Conservation (phyloP, 64 coral and sea anemone genomes). For the Actinia tenebrosa region DNA sequence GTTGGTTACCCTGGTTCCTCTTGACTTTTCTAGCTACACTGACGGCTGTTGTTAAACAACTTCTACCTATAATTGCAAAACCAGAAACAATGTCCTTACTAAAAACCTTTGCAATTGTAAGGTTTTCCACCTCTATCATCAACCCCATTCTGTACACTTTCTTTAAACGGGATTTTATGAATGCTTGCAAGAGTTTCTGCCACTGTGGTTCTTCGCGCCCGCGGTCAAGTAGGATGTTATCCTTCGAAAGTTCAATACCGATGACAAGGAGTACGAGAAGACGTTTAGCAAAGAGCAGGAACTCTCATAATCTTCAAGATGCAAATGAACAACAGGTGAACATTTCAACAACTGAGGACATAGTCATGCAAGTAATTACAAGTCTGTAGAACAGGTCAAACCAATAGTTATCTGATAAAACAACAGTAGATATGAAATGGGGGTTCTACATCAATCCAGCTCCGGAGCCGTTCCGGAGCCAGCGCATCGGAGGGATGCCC, state of each 20-base stretch:
- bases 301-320: neutral
- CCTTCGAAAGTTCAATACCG: neutral
- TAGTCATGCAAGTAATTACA: neutral
- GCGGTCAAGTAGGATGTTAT: neutral
- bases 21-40: neutral
- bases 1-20: slow-evolving; percentile 63
- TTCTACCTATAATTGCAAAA: neutral
- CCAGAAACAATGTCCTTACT: neutral
- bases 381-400: neutral
- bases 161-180: slow-evolving; percentile 54
- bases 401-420: no score
- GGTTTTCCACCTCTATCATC: slow-evolving; percentile 42
- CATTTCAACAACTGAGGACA: neutral
- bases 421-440: no score
- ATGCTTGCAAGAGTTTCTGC: slow-evolving; percentile 10
- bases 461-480: no score
- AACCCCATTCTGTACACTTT: slow-evolving; percentile 61
- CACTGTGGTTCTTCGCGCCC: neutral
- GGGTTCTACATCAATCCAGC: no score
- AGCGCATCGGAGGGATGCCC: no score
- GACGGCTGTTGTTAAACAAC: neutral
- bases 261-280: neutral
- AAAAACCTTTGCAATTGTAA: slow-evolving; percentile 27
- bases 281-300: neutral
- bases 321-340: neutral